phyloP scores from a whole-genome alignment of 2,113 vertebrate species.

The Tragelaphus imberbis region DNA sequence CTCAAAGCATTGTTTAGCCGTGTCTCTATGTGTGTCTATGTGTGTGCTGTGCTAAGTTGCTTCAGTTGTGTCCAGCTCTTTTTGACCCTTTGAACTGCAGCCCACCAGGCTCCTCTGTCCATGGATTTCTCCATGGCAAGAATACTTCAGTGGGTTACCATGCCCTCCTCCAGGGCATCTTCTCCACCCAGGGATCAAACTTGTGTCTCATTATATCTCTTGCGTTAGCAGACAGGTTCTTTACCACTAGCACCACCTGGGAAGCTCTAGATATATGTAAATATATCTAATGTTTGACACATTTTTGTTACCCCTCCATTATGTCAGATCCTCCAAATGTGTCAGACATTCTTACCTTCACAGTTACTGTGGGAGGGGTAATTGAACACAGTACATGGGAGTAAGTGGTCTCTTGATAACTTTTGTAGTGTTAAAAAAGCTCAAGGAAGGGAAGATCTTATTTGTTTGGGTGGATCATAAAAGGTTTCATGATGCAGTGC shows the following conservation, averaged over 20 bases:
- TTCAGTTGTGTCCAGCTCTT: neutral
- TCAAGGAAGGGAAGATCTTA: neutral
- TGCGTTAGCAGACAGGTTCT: neutral
- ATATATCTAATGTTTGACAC: neutral
- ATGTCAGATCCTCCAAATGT: neutral
- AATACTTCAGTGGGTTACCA: neutral
- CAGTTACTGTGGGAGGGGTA: neutral
- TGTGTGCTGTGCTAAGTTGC: neutral
- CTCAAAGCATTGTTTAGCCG: neutral
- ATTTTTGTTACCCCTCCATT: neutral
- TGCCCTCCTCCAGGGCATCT: neutral
- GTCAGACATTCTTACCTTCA: slow-evolving; percentile 8
- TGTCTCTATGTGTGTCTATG: neutral
- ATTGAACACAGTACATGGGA: neutral
- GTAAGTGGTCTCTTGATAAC: neutral
- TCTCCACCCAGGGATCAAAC: neutral
- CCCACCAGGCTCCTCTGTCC: neutral
- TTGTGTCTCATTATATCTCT: neutral
- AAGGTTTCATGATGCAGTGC: neutral
- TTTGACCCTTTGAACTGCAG: neutral
- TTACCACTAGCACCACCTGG: neutral
- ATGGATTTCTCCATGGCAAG: neutral
- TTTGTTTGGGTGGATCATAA: neutral
- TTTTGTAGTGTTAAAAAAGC: neutral
- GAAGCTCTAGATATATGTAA: neutral